These are phyloP conservation scores for Slavum lentiscoides DNA, from an alignment of 2,888 invertebrate species.

Conservation along the genomic window DNA sequence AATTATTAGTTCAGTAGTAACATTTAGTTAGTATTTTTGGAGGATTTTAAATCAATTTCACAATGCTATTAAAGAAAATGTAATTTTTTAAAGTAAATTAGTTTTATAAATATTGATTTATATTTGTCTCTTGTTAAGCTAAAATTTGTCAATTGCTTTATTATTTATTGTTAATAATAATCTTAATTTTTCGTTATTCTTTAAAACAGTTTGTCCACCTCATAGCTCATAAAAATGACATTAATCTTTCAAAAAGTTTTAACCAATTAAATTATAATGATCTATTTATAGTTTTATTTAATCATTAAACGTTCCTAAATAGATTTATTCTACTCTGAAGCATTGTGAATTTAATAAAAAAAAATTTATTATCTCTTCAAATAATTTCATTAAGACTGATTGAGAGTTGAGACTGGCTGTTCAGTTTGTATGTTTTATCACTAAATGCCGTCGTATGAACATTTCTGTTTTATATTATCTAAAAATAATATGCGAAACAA, in stretches of 20 bases:
- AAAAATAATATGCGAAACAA: background rate
- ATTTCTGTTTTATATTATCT: background rate
- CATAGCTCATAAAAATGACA: background rate
- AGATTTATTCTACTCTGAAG: slow-evolving; percentile 31
- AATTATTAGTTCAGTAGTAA: background rate
- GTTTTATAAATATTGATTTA: background rate
- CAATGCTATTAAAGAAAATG: slow-evolving; percentile 1
- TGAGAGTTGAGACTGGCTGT: slow-evolving; percentile 53
- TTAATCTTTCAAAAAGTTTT: background rate
- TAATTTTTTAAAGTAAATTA: background rate
- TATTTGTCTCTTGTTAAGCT: background rate
- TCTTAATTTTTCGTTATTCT: too few relatives aligned
- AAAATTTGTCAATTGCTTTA: too few relatives aligned
- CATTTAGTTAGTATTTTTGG: slow-evolving; percentile 14
- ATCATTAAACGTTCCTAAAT: slow-evolving; percentile 18
- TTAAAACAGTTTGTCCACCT: too few relatives aligned
- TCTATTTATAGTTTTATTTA: slow-evolving; percentile 1
- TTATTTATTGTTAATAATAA: too few relatives aligned
- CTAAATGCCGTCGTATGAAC: background rate
- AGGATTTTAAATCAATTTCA: slow-evolving; percentile 14
- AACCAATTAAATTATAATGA: background rate
- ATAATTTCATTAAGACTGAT: slow-evolving; percentile 51
- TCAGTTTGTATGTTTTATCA: slow-evolving; percentile 39
- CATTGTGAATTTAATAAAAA: slow-evolving; percentile 32
- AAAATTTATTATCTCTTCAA: slow-evolving; percentile 26